phyloP scores from a whole-genome alignment of 1,140 invertebrate species.

The Melanaphis sacchari region DNA sequence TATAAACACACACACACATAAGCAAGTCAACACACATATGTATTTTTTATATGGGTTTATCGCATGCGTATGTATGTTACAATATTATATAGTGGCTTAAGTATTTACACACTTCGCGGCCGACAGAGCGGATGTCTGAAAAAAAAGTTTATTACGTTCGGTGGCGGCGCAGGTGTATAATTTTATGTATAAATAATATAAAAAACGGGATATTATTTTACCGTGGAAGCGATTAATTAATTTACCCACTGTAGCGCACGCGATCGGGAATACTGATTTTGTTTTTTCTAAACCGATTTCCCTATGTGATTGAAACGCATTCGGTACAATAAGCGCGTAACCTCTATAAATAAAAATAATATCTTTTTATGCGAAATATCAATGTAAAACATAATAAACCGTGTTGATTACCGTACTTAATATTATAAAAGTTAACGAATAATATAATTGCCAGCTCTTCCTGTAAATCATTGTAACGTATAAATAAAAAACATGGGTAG shows the following conservation, averaged over 20 bases:
- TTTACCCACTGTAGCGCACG: background rate
- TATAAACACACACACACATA: no score
- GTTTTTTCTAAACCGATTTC: background rate
- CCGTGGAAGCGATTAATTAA: constrained; percentile 3
- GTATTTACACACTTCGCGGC: constrained; percentile 22
- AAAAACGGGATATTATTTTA: constrained; percentile 6
- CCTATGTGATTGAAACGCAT: background rate
- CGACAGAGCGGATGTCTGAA: background rate
- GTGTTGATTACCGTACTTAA: background rate
- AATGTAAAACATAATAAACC: background rate
- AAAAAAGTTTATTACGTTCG: background rate
- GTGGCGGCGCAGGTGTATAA: background rate
- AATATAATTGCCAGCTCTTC: background rate
- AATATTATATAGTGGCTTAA: background rate
- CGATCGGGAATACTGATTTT: background rate
- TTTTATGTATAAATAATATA: background rate
- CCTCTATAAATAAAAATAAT: background rate
- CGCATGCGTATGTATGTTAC: background rate
- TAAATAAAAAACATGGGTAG: background rate
- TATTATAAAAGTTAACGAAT: background rate
- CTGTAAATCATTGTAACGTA: background rate
- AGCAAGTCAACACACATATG: background rate
- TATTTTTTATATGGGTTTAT: background rate
- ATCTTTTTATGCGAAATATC: no score
- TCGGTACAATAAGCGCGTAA: background rate